A percentile compares a stretch with the other conserved stretches of the same genome.
phyloP scores from a whole-genome alignment of 1,140 invertebrate genomes.

The Drosophila truncata region DNA sequence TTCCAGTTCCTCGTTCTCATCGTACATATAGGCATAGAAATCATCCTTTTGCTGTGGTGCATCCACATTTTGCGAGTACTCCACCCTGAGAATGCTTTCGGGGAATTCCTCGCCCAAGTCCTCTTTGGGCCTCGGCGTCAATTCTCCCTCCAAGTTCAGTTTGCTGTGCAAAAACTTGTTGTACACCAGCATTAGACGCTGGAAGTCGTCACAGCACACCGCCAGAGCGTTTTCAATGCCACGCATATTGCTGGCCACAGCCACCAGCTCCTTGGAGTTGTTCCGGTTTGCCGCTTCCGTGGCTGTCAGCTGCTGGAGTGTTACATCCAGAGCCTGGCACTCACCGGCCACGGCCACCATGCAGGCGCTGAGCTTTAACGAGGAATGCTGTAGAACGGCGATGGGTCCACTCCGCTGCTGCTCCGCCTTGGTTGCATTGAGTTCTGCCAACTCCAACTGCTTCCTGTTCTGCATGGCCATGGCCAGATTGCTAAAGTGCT shows the following conservation, averaged over 20 bases:
- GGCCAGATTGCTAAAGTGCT: constrained; percentile 78
- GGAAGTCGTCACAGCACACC: constrained; percentile 82
- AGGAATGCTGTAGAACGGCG: constrained; percentile 78
- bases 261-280: constrained; percentile 72
- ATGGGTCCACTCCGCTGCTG: constrained; percentile 70
- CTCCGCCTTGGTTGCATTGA: constrained; percentile 60
- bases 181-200: constrained; percentile 81
- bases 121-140: not conserved
- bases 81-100: constrained; percentile 77
- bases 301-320: constrained; percentile 70
- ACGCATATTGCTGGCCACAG: constrained; percentile 80
- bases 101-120: constrained; percentile 58
- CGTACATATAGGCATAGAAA: constrained; percentile 84
- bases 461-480: constrained; percentile 71
- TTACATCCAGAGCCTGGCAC: constrained; percentile 78
- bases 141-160: constrained; percentile 46
- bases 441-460: constrained; percentile 68
- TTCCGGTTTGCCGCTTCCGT: constrained; percentile 71
- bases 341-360: constrained; percentile 83
- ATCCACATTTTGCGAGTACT: constrained; percentile 70
- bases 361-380: constrained; percentile 77
- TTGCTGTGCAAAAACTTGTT: constrained; percentile 83
- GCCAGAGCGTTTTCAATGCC: constrained; percentile 77
- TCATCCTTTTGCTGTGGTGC: constrained; percentile 71
- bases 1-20: constrained; percentile 68